Base-by-base conservation (phyloP, 2,113 vertebrate genomes). In the Bagarius yarrelli region DNA sequence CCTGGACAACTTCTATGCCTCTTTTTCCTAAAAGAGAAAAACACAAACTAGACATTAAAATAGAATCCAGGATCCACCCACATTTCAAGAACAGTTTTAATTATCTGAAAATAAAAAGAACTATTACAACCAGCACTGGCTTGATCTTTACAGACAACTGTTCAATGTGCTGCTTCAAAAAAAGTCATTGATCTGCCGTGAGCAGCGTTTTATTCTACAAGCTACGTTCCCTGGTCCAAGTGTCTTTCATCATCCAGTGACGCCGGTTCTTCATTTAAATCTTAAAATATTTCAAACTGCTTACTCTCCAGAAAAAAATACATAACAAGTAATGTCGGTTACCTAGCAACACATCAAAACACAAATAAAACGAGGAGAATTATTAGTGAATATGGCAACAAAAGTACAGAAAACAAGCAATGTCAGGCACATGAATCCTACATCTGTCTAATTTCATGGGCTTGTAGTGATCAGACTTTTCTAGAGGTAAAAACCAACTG, bases 1-100 rank as follows among this genome's bases (percentile, higher is more conserved):
- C 97, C 96, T 97, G 96, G 83, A 99, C 91, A 77, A 99, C 96
- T 88, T 99, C 97, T 83, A 99, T 95, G 75, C 97, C 97, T 89
- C 96, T 94, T 95, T n/a, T 98, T 99, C 92, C 97, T 98, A 89
- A 40, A 91, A 93, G 86, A 88, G 88, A 89, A 85, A 82, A 76
- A 88, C 19, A 86, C 81, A 91, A 87, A 83, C 66, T 12, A 64
- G 13, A 57, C 23, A n/a, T 25, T 36, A 63, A n/a, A 44, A 40
- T 19, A 76, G 8, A 64, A 36, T 8, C 59, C 59, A n/a, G 21
- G 16, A 50, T 19, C 19, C 3, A 36, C 34, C 25, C 23, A 30
- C 23, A 30, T 21, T n/a, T 9, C 34, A 40, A 75, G 16, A 40
- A 16, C 32, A 18, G 15, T 27, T 60, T 27, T 47, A 47, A 47